A percentile compares a stretch with the other conserved stretches of the same genome.
Conservation (phyloP, 2,888 invertebrate genomes). For the Hedya salicella region DNA sequence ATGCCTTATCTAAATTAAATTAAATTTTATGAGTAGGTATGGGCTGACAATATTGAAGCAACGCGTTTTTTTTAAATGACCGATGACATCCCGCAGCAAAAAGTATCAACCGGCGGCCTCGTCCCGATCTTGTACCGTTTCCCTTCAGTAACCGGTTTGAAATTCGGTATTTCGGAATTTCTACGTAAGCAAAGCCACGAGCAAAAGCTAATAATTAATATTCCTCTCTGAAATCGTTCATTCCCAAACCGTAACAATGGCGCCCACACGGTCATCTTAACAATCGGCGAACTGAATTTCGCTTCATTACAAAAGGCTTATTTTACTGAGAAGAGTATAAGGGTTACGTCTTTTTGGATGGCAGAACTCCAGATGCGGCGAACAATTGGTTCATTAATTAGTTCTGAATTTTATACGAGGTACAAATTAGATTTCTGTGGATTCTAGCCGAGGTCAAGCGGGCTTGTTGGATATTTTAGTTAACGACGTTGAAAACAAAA, state of each 20-base stretch:
- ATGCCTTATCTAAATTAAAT: no score
- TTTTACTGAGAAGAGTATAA: not conserved
- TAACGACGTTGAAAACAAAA: conserved; percentile 11
- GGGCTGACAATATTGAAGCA: no score
- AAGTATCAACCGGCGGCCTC: no score
- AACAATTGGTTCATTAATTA: conserved; percentile 41
- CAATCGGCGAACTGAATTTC: not conserved
- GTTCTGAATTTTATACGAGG: conserved; percentile 38
- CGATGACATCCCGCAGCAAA: no score
- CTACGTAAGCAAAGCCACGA: not conserved
- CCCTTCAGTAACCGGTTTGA: no score
- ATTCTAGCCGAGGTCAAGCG: conserved; percentile 16
- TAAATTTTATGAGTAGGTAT: no score
- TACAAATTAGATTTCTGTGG: conserved; percentile 39
- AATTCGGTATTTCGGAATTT: no score
- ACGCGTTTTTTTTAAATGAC: no score
- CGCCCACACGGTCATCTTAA: conserved; percentile 2
- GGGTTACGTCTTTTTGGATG: not conserved
- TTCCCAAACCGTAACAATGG: not conserved
- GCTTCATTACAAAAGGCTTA: not conserved
- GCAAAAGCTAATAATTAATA: not conserved
- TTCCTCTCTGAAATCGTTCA: not conserved
- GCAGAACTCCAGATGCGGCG: conserved; percentile 26
- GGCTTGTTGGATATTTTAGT: conserved; percentile 20
- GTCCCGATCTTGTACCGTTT: no score